Evolutionary conservation across 2,113 vertebrate species (phyloP), one percentile per base, ranked within the genome.

Genomic region (Vulpes ferrilata): DNA sequence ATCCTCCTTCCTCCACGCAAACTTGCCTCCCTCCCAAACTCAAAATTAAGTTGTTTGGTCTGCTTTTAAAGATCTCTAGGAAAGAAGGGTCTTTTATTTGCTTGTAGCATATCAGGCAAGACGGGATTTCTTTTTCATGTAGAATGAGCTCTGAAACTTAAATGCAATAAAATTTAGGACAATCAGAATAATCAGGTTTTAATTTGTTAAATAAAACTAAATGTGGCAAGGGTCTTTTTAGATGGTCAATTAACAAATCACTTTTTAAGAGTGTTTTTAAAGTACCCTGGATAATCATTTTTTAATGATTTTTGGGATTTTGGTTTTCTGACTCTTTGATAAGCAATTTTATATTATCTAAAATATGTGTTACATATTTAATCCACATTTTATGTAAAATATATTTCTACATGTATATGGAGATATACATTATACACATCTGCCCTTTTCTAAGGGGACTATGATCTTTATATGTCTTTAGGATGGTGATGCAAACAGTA

Each of bases 341-440:
- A 85, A 91, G 55, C 67, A 94, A 16, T 93, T 95, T 93, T 95
- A 13, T 67, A 35, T 96, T 93, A 86, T 64, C 76, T 96, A 95
- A 81, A 88, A 43, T 85, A 43, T n/a, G 6, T 96, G 15, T 78
- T 91, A 69, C 6, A 90, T 32, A 55, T 84, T 94, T 55, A 93
- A 57, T 87, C 57, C 35, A 93, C 11, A 48, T 93, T 93, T 92
- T n/a, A 86, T 95, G 6, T 88, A 88, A 94, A 95, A 32, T 95
- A 32, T 65, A 17, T 96, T 87, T 73, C 48, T 87, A 23, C 5
- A 25, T 20, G 73, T 20, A 9, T 71, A 30, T 43, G 43, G 35
- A 43, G 19, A 94, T 32, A 51, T 38, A 48, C 16, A 88, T 53
- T 53, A 43, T 4, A 79, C 7, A 79, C n/a, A 57, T 35, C 86